Percentiles rank a stretch among this genome's conserved stretches.
These are phyloP conservation scores for Odontocolon sp. DNA, from an alignment of 2,888 invertebrate genomes.

Conservation along the genomic window DNA sequence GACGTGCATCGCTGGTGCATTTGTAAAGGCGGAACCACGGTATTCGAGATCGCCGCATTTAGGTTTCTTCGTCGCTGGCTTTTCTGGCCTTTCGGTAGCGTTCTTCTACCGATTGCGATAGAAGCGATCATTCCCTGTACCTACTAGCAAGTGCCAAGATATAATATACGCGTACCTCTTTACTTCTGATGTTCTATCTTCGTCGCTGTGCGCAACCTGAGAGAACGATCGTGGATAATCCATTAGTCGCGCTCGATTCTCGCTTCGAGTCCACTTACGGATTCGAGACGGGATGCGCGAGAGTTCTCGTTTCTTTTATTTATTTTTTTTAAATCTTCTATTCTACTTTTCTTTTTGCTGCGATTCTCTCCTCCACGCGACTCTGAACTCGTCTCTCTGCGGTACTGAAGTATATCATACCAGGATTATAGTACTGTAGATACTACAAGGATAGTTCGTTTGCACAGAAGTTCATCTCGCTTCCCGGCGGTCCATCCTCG, in stretches of 20 bases:
- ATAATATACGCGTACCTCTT: neutral
- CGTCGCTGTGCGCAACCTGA: slow-evolving; percentile 35
- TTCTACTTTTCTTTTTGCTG: slow-evolving; percentile 60
- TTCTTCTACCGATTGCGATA: slow-evolving; percentile 35
- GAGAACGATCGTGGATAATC: slow-evolving; percentile 72
- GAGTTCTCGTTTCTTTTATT: slow-evolving; percentile 66
- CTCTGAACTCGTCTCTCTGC: neutral
- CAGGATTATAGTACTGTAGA: slow-evolving; percentile 9
- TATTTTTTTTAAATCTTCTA: slow-evolving; percentile 37
- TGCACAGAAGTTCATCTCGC: slow-evolving; percentile 35
- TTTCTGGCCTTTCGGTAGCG: slow-evolving; percentile 35
- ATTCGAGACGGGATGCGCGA: too few relatives aligned
- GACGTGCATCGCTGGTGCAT: slow-evolving; percentile 14
- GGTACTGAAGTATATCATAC: slow-evolving; percentile 18
- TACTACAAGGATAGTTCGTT: slow-evolving; percentile 15
- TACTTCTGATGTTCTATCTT: neutral
- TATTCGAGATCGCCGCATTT: slow-evolving; percentile 22
- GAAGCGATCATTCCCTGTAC: slow-evolving; percentile 4
- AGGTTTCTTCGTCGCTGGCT: slow-evolving; percentile 11
- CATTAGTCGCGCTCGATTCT: slow-evolving; percentile 73
- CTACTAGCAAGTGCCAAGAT: slow-evolving; percentile 7
- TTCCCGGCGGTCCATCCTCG: slow-evolving; percentile 40
- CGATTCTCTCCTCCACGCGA: slow-evolving; percentile 9
- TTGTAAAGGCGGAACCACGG: slow-evolving; percentile 26
- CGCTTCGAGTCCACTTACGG: slow-evolving; percentile 72